A percentile compares a stretch with the other conserved stretches of the same genome.
Conservation (phyloP, 2,113 vertebrate genomes). For the Ameiurus melas region DNA sequence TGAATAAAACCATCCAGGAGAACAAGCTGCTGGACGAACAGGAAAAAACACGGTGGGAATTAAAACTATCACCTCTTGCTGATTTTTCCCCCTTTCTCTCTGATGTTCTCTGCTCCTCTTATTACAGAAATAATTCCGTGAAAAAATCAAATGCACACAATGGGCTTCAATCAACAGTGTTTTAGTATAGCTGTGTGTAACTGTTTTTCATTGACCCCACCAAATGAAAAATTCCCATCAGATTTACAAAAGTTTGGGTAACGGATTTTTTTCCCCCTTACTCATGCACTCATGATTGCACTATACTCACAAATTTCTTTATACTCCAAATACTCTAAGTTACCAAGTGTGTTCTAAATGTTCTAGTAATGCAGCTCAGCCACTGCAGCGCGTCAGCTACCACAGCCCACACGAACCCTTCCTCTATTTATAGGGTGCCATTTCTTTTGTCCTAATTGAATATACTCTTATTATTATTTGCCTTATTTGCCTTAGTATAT, state of each 20-base stretch:
- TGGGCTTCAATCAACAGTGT: neutral
- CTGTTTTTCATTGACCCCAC: neutral
- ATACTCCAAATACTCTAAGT: neutral
- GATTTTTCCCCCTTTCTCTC: neutral
- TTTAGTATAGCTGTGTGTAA: neutral
- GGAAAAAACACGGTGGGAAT: slow-evolving; percentile 58
- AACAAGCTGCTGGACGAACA: slow-evolving; percentile 71
- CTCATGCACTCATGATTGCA: neutral
- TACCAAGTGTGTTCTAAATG: neutral
- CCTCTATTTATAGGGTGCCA: neutral
- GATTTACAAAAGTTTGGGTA: neutral
- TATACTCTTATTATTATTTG: too few species aligned
- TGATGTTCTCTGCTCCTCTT: neutral
- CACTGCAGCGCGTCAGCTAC: neutral
- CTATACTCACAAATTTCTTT: neutral
- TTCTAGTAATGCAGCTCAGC: neutral
- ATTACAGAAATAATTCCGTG: neutral
- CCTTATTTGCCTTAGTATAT: neutral
- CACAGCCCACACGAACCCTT: neutral
- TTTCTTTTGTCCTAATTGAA: neutral
- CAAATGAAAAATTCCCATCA: neutral
- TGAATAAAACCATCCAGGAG: slow-evolving; percentile 66
- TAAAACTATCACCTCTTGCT: neutral
- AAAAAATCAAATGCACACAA: neutral
- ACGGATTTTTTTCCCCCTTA: neutral